Conservation (phyloP, 1,140 invertebrate genomes). For the Branchinecta lindahli region DNA sequence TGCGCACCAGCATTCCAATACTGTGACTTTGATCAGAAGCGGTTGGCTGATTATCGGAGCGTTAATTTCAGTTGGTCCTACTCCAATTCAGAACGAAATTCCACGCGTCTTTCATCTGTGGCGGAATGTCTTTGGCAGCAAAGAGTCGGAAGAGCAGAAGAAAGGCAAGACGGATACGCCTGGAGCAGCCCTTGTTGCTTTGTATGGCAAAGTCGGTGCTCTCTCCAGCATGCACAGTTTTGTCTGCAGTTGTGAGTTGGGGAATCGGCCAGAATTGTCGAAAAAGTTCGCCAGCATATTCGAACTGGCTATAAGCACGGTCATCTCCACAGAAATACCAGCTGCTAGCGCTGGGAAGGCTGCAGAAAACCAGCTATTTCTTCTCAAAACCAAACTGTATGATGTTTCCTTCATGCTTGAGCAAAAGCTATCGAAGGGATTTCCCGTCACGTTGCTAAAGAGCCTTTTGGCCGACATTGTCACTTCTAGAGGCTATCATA, state of each 20-base stretch:
- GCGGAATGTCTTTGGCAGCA: slow-evolving; percentile 93
- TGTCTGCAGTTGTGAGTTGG: slow-evolving; percentile 14
- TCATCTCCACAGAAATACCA: neutral
- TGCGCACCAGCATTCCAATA: slow-evolving; percentile 81
- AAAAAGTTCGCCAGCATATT: neutral
- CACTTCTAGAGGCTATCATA: neutral
- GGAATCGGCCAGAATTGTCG: neutral
- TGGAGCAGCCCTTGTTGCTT: slow-evolving; percentile 44
- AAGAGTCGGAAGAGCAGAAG: slow-evolving; percentile 91
- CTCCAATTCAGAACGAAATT: slow-evolving; percentile 71
- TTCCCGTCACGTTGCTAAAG: neutral
- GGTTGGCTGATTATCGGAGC: slow-evolving; percentile 94
- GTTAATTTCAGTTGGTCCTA: slow-evolving; percentile 72
- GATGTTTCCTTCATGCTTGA: neutral
- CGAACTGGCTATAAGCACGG: neutral
- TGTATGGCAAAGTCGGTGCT: slow-evolving; percentile 90
- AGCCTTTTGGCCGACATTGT: neutral
- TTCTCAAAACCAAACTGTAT: neutral
- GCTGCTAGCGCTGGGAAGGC: neutral
- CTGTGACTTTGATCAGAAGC: slow-evolving; percentile 81
- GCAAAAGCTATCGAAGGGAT: neutral
- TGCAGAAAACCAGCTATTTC: neutral
- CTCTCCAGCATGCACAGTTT: slow-evolving; percentile 89
- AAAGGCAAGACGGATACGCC: neutral
- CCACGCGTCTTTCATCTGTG: slow-evolving; percentile 87